Percentiles rank a stretch among this genome's conserved stretches.
These are phyloP conservation scores for Nannobrachium achirus DNA, from an alignment of 2,113 vertebrate genomes.

Conservation along the genomic window DNA sequence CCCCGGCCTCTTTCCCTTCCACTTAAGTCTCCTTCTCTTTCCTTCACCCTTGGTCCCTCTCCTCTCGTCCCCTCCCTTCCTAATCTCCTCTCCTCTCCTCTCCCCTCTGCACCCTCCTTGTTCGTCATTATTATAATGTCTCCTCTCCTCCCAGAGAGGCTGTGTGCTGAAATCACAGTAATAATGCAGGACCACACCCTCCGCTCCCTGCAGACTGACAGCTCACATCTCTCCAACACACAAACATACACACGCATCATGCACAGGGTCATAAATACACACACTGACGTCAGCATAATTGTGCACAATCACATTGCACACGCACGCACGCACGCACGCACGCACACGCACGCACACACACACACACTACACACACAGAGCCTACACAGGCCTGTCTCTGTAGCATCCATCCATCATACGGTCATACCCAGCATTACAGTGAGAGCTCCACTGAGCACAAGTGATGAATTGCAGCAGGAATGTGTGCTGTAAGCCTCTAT, in stretches of 20 bases:
- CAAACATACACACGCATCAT: not conserved
- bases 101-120: constrained; percentile 1
- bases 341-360: not conserved
- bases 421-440: constrained; percentile 27
- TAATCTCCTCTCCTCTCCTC: not conserved
- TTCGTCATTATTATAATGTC: not conserved
- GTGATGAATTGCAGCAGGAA: constrained; percentile 56
- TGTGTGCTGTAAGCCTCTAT: constrained; percentile 44
- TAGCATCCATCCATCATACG: constrained; percentile 59
- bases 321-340: not conserved
- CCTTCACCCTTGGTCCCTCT: no score
- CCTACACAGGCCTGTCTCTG: not conserved
- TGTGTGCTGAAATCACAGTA: constrained; percentile 51
- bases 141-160: constrained; percentile 39
- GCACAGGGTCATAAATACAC: not conserved
- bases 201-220: constrained; percentile 25
- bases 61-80: not conserved
- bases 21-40: no score
- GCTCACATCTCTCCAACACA: constrained; percentile 36
- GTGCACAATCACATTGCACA: not conserved
- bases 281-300: no score
- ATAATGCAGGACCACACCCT: constrained; percentile 49
- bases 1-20: not conserved
- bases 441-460: not conserved
- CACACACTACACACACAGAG: no score